Evolutionary conservation across 2,113 vertebrate species (phyloP), one percentile per base, ranked within the genome.

Genomic region (Sander vitreus): DNA sequence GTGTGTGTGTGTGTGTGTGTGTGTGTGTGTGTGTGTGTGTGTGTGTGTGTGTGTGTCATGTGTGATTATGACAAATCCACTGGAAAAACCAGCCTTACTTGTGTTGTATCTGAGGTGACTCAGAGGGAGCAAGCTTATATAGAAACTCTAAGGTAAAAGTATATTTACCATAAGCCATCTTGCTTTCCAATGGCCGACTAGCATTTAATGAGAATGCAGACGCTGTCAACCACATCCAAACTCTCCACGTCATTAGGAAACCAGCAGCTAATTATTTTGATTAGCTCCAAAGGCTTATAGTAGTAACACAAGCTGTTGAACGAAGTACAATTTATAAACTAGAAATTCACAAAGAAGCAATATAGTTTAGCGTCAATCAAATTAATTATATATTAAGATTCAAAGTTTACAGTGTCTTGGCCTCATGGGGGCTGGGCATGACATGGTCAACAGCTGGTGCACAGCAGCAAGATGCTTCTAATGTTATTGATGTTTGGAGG

Each of bases 241-340:
- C 30, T 27, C 10, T 39, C 18, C 12, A 27, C 45, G 2, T 75
- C 63, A 85, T 80, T 78, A 78, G 30, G 50, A 75, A 69, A 57
- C 11, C 25, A 81, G 25, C 23, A 63, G 73, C 55, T 73, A 78
- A 84, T 90, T 88, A 73, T 82, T 73, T 72, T 86, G 64, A 62
- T 88, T 27, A 69, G 43, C 69, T 47, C 36, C 47, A 21, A 2
- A 39, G 53, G 70, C 25, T 79, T 62, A 50, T 9, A 11, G 57
- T 58, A 43, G 58, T 10, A 75, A 81, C 21, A 65, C 23, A 76
- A 53, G 70, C 43, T 33, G 33, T 18, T 76, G 11, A 69, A 70
- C 70, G 18, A 74, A 78, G 30, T 9, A 12, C 14, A 48, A 3
- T 80, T 77, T 55, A 58, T n/a, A 60, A 63, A 84, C 11, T n/a